Conservation (phyloP, 2,113 vertebrate genomes). For the Bucco capensis region DNA sequence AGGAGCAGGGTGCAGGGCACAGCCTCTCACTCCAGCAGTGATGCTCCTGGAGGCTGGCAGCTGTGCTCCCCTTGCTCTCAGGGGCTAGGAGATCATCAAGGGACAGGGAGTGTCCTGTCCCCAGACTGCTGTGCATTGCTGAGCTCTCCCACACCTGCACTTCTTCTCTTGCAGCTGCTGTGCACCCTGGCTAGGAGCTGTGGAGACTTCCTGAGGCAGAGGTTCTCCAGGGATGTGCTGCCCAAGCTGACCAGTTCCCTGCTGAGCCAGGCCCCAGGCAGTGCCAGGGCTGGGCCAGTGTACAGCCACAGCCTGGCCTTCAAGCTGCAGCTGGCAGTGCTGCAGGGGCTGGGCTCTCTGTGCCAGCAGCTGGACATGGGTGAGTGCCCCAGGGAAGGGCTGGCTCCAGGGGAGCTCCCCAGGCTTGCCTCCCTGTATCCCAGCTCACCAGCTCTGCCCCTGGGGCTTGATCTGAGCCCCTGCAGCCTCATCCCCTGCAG, state of each 20-base stretch:
- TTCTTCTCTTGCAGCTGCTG: constrained; percentile 77
- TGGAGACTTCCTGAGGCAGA: constrained; percentile 85
- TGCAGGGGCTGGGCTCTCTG: constrained; percentile 87
- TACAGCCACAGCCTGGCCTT: constrained; percentile 87
- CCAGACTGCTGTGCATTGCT: background rate
- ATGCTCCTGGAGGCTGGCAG: background rate
- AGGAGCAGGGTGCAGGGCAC: background rate
- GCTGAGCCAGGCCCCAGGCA: constrained; percentile 80
- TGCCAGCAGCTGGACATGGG: constrained; percentile 84
- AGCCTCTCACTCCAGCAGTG: background rate
- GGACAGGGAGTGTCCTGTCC: background rate
- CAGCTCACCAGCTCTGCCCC: too few relatives aligned
- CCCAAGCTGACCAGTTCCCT: constrained; percentile 83
- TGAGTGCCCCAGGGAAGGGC: constrained; percentile 64
- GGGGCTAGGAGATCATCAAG: background rate
- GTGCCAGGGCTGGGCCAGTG: constrained; percentile 81
- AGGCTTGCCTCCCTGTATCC: too few relatives aligned
- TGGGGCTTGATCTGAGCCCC: background rate
- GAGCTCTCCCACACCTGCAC: background rate
- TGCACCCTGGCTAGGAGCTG: constrained; percentile 81
- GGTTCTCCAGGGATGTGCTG: constrained; percentile 88
- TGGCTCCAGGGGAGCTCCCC: too few relatives aligned
- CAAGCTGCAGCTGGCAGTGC: constrained; percentile 88
- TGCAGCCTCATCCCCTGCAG: background rate
- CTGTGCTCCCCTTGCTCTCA: background rate